These are phyloP conservation scores for Hiodon alosoides DNA, from an alignment of 2,113 vertebrate genomes.

Conservation along the genomic window DNA sequence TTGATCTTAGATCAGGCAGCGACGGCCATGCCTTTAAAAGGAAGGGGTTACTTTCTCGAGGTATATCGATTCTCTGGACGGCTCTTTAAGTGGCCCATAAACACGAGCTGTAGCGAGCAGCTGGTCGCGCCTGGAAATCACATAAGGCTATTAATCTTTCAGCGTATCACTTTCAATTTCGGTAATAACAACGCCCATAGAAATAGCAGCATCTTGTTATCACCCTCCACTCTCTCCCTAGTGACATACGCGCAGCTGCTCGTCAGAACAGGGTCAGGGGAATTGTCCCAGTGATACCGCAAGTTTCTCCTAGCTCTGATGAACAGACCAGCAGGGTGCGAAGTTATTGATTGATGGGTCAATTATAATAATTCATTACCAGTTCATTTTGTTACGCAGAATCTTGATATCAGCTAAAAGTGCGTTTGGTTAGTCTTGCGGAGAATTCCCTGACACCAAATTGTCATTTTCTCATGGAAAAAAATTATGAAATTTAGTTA, in stretches of 20 bases:
- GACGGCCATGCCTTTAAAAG: slow-evolving; percentile 50
- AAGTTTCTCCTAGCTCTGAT: too few relatives aligned
- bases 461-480: too few relatives aligned
- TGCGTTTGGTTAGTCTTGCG: too few relatives aligned
- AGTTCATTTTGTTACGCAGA: too few relatives aligned
- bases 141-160: slow-evolving; percentile 44
- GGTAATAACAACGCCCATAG: slow-evolving; percentile 30
- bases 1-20: slow-evolving; percentile 24
- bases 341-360: too few relatives aligned
- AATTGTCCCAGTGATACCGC: too few relatives aligned
- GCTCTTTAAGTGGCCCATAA: slow-evolving; percentile 31
- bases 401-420: too few relatives aligned
- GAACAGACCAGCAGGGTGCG: too few relatives aligned
- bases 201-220: slow-evolving; percentile 37
- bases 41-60: slow-evolving; percentile 34
- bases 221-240: not conserved
- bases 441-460: too few relatives aligned
- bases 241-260: slow-evolving; percentile 41
- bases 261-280: too few relatives aligned
- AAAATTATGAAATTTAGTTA: too few relatives aligned
- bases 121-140: slow-evolving; percentile 39
- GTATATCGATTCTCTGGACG: slow-evolving; percentile 48
- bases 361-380: too few relatives aligned
- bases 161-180: slow-evolving; percentile 41
- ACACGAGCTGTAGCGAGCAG: slow-evolving; percentile 35